These are phyloP conservation scores for Paratilapia polleni DNA, from an alignment of 2,113 vertebrate genomes.

Conservation along the genomic window DNA sequence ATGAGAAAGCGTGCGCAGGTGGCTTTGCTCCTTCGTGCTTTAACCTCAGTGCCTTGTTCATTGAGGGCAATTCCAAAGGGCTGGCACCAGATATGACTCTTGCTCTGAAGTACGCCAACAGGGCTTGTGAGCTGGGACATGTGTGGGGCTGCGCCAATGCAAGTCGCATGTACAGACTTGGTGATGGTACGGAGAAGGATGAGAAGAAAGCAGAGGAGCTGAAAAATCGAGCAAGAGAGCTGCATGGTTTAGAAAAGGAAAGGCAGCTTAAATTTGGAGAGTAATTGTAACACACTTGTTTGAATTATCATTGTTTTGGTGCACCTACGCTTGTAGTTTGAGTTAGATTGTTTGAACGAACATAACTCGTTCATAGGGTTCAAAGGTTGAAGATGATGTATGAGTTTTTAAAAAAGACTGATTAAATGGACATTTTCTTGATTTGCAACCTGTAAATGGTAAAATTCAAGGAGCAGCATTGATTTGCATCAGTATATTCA, in stretches of 20 bases:
- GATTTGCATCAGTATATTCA: not conserved
- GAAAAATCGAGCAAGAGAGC: constrained; percentile 86
- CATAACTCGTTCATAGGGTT: not conserved
- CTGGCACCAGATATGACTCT: constrained; percentile 85
- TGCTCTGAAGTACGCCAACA: constrained; percentile 87
- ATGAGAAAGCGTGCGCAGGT: constrained; percentile 87
- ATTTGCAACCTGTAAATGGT: not conserved
- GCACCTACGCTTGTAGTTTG: not conserved
- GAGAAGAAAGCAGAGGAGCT: constrained; percentile 89
- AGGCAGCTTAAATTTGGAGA: constrained; percentile 67
- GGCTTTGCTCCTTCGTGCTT: constrained; percentile 91
- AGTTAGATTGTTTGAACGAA: not conserved
- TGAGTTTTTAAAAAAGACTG: not conserved
- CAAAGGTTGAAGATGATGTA: not conserved
- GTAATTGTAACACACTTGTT: constrained; percentile 21
- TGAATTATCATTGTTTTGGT: not conserved
- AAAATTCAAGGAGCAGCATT: not conserved
- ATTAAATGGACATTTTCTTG: not conserved
- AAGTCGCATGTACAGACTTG: constrained; percentile 95
- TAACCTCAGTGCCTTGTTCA: constrained; percentile 89
- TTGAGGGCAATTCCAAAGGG: constrained; percentile 83
- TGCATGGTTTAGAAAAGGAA: constrained; percentile 84
- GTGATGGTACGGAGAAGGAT: constrained; percentile 87
- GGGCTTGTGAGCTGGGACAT: constrained; percentile 92
- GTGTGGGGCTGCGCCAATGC: constrained; percentile 94